Percentiles rank a stretch among this genome's conserved stretches.
Conservation (phyloP, 2,113 vertebrate genomes). For the Struthio camelus region DNA sequence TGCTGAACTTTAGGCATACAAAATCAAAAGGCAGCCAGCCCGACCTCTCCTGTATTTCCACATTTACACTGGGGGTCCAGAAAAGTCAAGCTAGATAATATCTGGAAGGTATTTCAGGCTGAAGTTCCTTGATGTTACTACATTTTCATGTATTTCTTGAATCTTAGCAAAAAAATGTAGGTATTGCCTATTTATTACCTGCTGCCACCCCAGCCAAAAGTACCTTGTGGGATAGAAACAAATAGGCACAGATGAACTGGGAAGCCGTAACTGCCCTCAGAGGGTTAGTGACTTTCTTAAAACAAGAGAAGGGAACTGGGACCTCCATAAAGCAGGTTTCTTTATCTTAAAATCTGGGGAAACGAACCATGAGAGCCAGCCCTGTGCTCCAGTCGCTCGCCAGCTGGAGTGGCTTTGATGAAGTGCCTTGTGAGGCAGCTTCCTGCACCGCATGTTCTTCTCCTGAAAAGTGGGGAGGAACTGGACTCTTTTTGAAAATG, state of each 20-base stretch:
- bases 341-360: background rate
- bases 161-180: background rate
- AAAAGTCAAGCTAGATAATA: background rate
- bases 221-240: background rate
- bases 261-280: background rate
- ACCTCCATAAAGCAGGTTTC: background rate
- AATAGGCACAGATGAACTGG: background rate
- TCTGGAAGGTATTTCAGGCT: background rate
- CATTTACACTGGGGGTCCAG: background rate
- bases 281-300: background rate
- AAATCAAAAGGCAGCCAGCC: background rate
- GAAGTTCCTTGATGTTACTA: background rate
- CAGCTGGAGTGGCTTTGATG: background rate
- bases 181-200: background rate
- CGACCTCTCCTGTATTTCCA: background rate
- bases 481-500: background rate
- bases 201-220: background rate
- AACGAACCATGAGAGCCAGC: background rate
- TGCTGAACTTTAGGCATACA: background rate
- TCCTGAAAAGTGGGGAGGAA: background rate
- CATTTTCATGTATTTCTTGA: background rate
- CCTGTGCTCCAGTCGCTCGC: background rate
- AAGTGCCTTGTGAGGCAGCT: background rate
- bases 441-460: background rate
- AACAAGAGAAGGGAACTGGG: background rate